phyloP scores from a whole-genome alignment of 2,113 vertebrate species.

The Limnothrissa miodon region DNA sequence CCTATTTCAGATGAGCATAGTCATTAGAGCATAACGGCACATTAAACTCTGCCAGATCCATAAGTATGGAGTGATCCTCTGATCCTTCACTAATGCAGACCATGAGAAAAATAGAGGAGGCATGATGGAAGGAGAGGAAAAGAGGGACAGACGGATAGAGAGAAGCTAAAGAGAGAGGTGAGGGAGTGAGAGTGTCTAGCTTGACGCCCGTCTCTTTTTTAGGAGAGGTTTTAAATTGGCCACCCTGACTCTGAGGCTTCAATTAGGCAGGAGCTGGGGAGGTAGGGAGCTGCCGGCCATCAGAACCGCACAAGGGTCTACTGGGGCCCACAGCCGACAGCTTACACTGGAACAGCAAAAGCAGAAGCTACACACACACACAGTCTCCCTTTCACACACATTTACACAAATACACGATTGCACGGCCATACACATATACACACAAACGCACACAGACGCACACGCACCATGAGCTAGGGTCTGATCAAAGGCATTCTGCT shows the following conservation, averaged over 20 bases:
- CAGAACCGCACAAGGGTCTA: constrained; percentile 65
- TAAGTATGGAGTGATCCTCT: not conserved
- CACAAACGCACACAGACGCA: constrained; percentile 55
- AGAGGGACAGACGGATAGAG: not conserved
- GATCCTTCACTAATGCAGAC: not conserved
- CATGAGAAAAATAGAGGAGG: not conserved
- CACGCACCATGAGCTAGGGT: constrained; percentile 57
- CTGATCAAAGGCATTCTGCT: constrained; percentile 64
- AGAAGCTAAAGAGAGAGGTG: not conserved
- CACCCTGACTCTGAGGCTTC: constrained; percentile 44
- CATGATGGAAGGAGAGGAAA: not conserved
- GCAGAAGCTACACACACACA: constrained; percentile 65
- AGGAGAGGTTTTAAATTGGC: constrained; percentile 42
- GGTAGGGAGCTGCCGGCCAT: constrained; percentile 49
- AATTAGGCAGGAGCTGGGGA: constrained; percentile 42
- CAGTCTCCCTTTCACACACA: constrained; percentile 14
- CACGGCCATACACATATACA: constrained; percentile 47
- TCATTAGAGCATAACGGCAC: not conserved
- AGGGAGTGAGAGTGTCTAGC: not conserved
- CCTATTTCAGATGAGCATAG: not conserved
- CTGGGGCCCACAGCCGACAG: constrained; percentile 58
- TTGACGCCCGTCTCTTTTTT: not conserved
- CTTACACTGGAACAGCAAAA: constrained; percentile 66
- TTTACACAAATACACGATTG: constrained; percentile 12
- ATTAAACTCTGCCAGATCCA: not conserved